These are phyloP conservation scores for Poecilia velifera DNA, from an alignment of 2,797 vertebrate genomes.

Conservation along the genomic window DNA sequence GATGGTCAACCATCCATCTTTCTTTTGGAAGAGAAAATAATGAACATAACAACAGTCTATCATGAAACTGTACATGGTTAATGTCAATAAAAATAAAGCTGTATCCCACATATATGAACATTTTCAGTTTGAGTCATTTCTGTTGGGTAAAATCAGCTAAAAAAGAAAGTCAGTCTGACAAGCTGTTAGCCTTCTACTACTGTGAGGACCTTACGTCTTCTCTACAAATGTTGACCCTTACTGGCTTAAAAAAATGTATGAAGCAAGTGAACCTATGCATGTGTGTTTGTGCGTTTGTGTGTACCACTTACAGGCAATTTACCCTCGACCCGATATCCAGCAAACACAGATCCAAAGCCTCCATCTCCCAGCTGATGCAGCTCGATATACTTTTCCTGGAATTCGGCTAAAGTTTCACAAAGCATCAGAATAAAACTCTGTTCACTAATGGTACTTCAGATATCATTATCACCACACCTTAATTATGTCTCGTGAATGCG, in stretches of 20 bases:
- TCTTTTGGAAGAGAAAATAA: not conserved
- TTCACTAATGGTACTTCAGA: not conserved
- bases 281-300: not conserved
- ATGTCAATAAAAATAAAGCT: not conserved
- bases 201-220: not conserved
- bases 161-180: not conserved
- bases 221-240: not conserved
- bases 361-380: not conserved
- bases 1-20: not conserved
- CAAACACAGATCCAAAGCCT: not conserved
- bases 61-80: not conserved
- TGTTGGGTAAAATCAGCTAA: not conserved
- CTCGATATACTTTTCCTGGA: not conserved
- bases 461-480: not conserved
- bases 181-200: not conserved
- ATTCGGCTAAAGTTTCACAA: not conserved
- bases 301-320: conserved; percentile 1
- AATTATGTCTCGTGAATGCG: not conserved
- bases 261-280: not conserved
- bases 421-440: not conserved
- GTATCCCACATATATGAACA: not conserved
- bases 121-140: not conserved
- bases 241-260: not conserved
- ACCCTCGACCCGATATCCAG: not conserved
- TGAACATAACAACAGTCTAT: not conserved